Conservation (phyloP, 2,113 vertebrate species). For the Leucopsar rothschildi region DNA sequence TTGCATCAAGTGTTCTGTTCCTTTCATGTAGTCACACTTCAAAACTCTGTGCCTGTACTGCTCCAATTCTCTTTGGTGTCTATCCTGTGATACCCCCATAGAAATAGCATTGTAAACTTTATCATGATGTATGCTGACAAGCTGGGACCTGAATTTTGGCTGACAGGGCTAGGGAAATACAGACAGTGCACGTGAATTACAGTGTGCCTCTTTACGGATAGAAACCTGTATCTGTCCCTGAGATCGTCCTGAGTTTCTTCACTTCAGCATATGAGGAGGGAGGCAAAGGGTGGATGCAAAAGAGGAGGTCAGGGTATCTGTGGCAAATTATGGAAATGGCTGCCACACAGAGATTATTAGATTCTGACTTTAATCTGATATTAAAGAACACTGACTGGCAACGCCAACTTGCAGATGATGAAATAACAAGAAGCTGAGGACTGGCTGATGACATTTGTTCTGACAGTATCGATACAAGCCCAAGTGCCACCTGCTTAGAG, state of each 20-base stretch:
- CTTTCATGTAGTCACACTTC: not conserved
- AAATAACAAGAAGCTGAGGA: not conserved
- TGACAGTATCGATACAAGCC: not conserved
- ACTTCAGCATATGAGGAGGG: not conserved
- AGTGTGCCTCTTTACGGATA: not conserved
- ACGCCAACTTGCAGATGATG: not conserved
- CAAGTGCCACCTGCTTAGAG: not conserved
- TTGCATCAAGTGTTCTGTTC: not conserved
- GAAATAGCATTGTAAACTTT: not conserved
- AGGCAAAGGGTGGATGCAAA: not conserved
- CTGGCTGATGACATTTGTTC: not conserved
- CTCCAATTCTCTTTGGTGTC: not conserved
- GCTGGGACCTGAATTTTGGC: not conserved
- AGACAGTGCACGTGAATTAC: rapidly evolving
- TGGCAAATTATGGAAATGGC: not conserved
- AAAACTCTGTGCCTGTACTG: not conserved
- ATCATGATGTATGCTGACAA: not conserved
- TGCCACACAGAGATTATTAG: not conserved
- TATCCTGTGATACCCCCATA: not conserved
- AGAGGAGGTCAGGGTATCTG: not conserved
- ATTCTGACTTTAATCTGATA: not conserved
- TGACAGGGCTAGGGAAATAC: not conserved
- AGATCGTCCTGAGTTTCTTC: not conserved
- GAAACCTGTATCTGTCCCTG: not conserved
- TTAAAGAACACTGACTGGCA: not conserved